Conservation (phyloP, 1,140 invertebrate species). For the Chironomus tepperi region DNA sequence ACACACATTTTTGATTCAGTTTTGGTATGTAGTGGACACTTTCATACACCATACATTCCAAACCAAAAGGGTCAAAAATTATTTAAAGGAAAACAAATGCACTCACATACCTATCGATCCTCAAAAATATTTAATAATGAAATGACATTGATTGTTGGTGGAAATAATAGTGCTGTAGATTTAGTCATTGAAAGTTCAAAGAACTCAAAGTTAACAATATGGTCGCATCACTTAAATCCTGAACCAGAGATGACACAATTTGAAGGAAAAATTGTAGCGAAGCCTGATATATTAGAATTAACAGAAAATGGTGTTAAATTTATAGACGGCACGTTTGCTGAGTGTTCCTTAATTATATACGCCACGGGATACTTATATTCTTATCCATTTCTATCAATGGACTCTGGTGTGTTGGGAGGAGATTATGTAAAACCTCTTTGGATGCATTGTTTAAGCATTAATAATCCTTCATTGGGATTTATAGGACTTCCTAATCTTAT, state of each 20-base stretch:
- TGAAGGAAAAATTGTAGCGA: slow-evolving; percentile 51
- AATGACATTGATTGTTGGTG: slow-evolving; percentile 57
- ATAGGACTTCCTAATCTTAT: slow-evolving; percentile 48
- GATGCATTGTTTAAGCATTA: slow-evolving; percentile 53
- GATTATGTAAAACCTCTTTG: slow-evolving; percentile 50
- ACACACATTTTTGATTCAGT: slow-evolving; percentile 60
- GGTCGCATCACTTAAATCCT: slow-evolving; percentile 49
- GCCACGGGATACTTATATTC: slow-evolving; percentile 57
- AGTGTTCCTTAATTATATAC: slow-evolving; percentile 61
- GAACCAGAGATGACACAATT: slow-evolving; percentile 26
- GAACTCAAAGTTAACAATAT: slow-evolving; percentile 43
- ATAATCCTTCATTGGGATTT: slow-evolving; percentile 50
- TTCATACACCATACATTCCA: slow-evolving; percentile 53
- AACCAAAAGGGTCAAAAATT: slow-evolving; percentile 49
- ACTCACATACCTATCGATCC: slow-evolving; percentile 59
- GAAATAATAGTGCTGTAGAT: slow-evolving; percentile 57
- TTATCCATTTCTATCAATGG: slow-evolving; percentile 47
- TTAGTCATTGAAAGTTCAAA: slow-evolving; percentile 41
- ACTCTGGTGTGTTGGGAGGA: slow-evolving; percentile 43
- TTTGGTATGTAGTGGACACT: slow-evolving; percentile 73
- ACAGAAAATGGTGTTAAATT: slow-evolving; percentile 45
- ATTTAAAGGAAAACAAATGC: slow-evolving; percentile 55
- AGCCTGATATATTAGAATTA: slow-evolving; percentile 48
- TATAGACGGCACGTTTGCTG: slow-evolving; percentile 46
- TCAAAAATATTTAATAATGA: slow-evolving; percentile 48